A percentile compares a stretch with the other conserved stretches of the same genome.
Conservation (phyloP, 2,797 vertebrate genomes). For the Chelon auratus region DNA sequence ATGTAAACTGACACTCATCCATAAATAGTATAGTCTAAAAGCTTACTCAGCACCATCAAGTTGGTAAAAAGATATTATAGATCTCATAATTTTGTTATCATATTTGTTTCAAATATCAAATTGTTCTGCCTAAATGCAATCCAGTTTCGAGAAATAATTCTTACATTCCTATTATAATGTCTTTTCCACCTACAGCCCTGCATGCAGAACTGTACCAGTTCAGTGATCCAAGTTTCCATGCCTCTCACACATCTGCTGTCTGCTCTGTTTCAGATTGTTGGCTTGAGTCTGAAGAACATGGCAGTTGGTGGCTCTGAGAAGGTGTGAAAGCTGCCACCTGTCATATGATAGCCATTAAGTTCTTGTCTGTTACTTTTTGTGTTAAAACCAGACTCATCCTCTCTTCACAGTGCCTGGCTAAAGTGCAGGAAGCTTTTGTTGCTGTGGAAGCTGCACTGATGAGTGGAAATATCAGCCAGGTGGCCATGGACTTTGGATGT, state of each 20-base stretch:
- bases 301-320: slow-evolving; percentile 86
- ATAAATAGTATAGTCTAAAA: not conserved
- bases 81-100: not conserved
- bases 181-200: too few species aligned
- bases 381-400: slow-evolving; percentile 5
- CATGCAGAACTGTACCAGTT: not conserved
- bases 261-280: slow-evolving; percentile 83
- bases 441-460: slow-evolving; percentile 76
- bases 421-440: slow-evolving; percentile 78
- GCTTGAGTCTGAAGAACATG: slow-evolving; percentile 79
- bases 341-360: not conserved
- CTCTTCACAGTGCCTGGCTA: slow-evolving; percentile 80
- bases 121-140: not conserved
- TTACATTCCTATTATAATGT: too few species aligned
- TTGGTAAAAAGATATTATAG: not conserved
- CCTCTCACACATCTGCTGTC: not conserved
- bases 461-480: slow-evolving; percentile 54
- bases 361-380: not conserved
- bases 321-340: slow-evolving; percentile 72
- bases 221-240: not conserved
- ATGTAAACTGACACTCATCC: slow-evolving; percentile 68
- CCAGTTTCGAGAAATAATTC: not conserved
- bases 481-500: slow-evolving; percentile 82
- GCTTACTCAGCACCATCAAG: not conserved
- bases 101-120: not conserved